Conservation (phyloP, 30 jellyfish, hydroid and myxozoan genomes). For the Aurelia sp. region DNA sequence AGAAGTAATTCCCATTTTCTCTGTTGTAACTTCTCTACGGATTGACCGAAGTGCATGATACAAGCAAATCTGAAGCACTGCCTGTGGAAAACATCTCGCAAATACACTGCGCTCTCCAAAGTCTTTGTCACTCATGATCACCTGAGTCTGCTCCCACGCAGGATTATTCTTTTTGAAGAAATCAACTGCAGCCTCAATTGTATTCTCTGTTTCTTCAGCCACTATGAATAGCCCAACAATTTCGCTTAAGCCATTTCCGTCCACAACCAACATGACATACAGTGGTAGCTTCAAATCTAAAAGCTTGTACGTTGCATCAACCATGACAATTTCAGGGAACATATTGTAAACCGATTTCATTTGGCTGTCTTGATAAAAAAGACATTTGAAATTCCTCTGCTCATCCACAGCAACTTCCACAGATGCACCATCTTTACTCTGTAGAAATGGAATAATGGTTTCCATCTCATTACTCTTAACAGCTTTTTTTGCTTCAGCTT, state of each 20-base stretch:
- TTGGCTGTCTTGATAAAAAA: conserved; percentile 48
- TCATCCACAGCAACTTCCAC: conserved; percentile 53
- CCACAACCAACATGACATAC: conserved; percentile 31
- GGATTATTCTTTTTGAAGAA: conserved; percentile 46
- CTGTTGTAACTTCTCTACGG: conserved; percentile 42
- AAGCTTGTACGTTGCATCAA: conserved; percentile 74
- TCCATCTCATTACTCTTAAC: conserved; percentile 39
- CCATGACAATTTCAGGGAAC: conserved; percentile 61
- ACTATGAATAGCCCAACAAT: conserved; percentile 42
- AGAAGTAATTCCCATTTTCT: conserved; percentile 70
- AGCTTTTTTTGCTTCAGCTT: conserved; percentile 10
- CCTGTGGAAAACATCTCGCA: conserved; percentile 40
- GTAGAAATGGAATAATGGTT: conserved; percentile 14
- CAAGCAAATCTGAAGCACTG: conserved; percentile 53
- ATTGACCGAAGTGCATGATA: conserved; percentile 50
- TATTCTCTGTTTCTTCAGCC: conserved; percentile 50
- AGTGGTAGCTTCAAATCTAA: conserved; percentile 36
- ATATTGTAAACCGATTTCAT: conserved; percentile 22
- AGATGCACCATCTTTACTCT: conserved; percentile 15
- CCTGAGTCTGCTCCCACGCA: conserved; percentile 43
- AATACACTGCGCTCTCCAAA: conserved; percentile 31
- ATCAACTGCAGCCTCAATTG: conserved; percentile 35
- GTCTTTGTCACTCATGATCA: conserved; percentile 59
- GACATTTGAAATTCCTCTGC: conserved; percentile 10
- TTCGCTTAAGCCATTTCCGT: conserved; percentile 70